These are phyloP conservation scores for Lanistes nyassanus DNA, from an alignment of 1,140 invertebrate species.

Conservation along the genomic window DNA sequence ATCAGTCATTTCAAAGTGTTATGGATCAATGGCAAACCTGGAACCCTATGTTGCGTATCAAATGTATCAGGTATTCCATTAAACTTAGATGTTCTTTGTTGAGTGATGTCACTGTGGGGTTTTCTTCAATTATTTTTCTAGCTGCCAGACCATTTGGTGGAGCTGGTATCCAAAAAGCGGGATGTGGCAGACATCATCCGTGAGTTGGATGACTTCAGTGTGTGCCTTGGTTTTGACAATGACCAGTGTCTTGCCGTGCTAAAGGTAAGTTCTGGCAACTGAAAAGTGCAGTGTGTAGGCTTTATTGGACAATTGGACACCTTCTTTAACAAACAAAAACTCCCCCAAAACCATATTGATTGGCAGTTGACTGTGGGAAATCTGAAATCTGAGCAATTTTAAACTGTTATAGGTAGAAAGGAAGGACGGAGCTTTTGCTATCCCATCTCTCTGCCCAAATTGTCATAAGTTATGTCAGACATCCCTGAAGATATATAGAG, in stretches of 20 bases:
- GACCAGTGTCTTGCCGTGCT: conserved; percentile 50
- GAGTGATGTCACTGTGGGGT: background rate
- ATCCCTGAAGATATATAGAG: too few relatives aligned
- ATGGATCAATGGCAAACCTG: background rate
- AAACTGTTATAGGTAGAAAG: too few relatives aligned
- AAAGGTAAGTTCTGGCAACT: conserved; percentile 38
- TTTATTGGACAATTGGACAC: too few relatives aligned
- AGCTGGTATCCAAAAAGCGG: conserved; percentile 41
- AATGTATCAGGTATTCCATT: background rate
- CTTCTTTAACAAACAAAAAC: too few relatives aligned
- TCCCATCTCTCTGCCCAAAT: too few relatives aligned
- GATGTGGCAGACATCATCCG: conserved; percentile 45
- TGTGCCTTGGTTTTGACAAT: conserved; percentile 46
- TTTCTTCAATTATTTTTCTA: conserved; percentile 25
- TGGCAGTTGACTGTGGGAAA: too few relatives aligned
- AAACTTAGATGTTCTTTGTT: background rate
- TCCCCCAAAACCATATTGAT: too few relatives aligned
- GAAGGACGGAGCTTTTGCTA: too few relatives aligned
- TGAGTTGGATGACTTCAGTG: conserved; percentile 50
- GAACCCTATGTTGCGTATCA: too few relatives aligned
- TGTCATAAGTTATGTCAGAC: too few relatives aligned
- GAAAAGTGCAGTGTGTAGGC: background rate
- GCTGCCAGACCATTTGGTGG: conserved; percentile 51
- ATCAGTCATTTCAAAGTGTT: background rate
- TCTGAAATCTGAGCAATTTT: too few relatives aligned